Evolutionary conservation across 2,797 vertebrate genomes (phyloP), one percentile per base, ranked within the genome.

Genomic region (Sebastes cheni): DNA sequence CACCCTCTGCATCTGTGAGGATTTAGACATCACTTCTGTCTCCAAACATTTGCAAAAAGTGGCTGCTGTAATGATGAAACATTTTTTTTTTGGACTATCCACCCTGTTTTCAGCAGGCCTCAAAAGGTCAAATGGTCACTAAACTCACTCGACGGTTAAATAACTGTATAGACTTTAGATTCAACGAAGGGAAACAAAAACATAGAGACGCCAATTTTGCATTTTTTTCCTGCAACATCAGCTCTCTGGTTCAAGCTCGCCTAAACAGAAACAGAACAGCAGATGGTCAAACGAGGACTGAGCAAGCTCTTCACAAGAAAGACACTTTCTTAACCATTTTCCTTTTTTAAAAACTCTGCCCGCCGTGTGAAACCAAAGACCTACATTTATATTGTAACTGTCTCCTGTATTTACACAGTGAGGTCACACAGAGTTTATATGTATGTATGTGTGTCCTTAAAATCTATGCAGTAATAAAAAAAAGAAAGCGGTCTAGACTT

Each of bases 251-350:
- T 64, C 0, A 20, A 68, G n/a, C 27, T 64, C 1, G 10, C 3
- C 36, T 7, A 58, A 81, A 72, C 34, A 84, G 62, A 72, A 72
- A 68, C 75, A 46, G 54, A 80, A 22, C 69, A 81, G 60, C 72
- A 52, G 34, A 34, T 46, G 20, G 59, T 80, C n/a, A 52, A 10
- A 74, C 55, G 59, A 72, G 14, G 23, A 75, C 75, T 74, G 18
- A 69, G 55, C 25, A 10, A 60, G 23, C 0, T 25, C 18, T 23
- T 32, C 34, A 69, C 4, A 5, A 54, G 29, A 39, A 29, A 42
- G 14, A 5, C 1, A 1, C 4, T 23, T 59, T 60, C 67, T 70
- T 23, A 54, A 76, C 60, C 30, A 9, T 42, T 75, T 55, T 62
- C 54, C 23, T 61, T 61, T 62, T 29, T 6, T 20, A 27, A 1